Evolutionary conservation across 2,113 vertebrate genomes (phyloP).

Genomic region (Corapipo altera): DNA sequence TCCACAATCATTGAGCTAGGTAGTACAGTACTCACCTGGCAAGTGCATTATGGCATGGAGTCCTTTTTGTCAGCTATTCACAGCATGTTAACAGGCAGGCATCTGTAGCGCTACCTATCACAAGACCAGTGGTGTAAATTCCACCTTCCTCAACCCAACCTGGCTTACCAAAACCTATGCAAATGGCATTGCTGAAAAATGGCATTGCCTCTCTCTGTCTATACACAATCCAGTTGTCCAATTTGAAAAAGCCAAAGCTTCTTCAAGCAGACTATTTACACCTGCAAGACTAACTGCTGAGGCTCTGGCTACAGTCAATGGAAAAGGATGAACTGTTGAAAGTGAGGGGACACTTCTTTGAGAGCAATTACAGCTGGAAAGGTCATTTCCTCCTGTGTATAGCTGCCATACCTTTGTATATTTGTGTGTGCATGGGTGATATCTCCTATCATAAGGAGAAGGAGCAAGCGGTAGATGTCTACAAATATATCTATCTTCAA

Average conservation of each 20-base stretch:
- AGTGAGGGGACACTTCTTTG: not conserved
- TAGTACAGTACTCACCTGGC: not conserved
- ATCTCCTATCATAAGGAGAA: not conserved
- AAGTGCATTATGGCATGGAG: not conserved
- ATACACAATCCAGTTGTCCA: not conserved
- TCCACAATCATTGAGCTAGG: not conserved
- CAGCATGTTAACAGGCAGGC: not conserved
- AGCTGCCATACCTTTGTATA: not conserved
- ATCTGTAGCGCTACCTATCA: not conserved
- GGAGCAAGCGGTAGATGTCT: not conserved
- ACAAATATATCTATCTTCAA: not conserved
- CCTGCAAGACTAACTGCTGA: not conserved
- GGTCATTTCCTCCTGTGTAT: not conserved
- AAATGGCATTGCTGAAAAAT: not conserved
- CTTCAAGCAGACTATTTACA: not conserved
- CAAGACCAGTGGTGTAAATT: accelerated
- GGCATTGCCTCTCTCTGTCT: not conserved
- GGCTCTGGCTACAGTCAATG: accelerated
- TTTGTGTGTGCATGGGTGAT: not conserved
- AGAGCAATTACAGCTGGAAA: not conserved
- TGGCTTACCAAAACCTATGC: not conserved
- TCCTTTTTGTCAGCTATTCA: not conserved
- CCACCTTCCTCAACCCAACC: not conserved
- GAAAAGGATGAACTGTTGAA: not conserved
- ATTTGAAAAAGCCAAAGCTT: not conserved